Evolutionary conservation across 2,888 invertebrate genomes (phyloP).

Genomic region (Charanyca ferruginea): DNA sequence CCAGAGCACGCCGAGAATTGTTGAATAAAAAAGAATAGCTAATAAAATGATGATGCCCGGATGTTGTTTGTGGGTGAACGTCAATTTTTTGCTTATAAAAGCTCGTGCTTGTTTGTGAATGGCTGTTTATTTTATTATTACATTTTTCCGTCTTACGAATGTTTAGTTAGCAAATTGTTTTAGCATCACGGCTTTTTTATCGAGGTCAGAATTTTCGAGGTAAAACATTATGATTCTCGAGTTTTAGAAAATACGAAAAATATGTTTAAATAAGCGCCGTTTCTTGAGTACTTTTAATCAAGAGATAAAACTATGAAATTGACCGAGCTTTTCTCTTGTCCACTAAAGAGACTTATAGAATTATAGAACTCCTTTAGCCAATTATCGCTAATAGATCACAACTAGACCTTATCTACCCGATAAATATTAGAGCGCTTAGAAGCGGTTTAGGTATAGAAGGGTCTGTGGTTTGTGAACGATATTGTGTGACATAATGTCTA

Average conservation of each 20-base stretch:
- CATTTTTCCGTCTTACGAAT: slow-evolving; percentile 43
- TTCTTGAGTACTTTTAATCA: slow-evolving; percentile 25
- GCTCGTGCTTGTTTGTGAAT: slow-evolving; percentile 48
- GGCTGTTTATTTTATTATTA: slow-evolving; percentile 61
- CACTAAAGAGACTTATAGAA: slow-evolving; percentile 23
- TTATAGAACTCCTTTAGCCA: slow-evolving; percentile 31
- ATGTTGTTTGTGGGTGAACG: slow-evolving; percentile 66
- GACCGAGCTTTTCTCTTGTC: slow-evolving; percentile 27
- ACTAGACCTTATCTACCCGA: slow-evolving; percentile 12
- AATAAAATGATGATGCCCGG: slow-evolving; percentile 69
- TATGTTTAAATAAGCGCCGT: slow-evolving; percentile 11
- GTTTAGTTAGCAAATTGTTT: slow-evolving; percentile 58
- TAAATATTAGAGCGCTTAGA: slow-evolving; percentile 25
- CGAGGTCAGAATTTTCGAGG: slow-evolving; percentile 31
- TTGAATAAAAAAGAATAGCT: slow-evolving; percentile 67
- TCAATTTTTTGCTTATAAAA: slow-evolving; percentile 64
- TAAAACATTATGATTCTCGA: slow-evolving; percentile 36
- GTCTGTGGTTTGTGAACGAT: neutral
- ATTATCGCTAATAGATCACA: slow-evolving; percentile 52
- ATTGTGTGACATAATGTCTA: neutral
- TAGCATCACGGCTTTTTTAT: slow-evolving; percentile 44
- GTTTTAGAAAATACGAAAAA: slow-evolving; percentile 33
- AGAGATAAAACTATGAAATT: slow-evolving; percentile 7
- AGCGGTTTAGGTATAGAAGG: slow-evolving; percentile 11
- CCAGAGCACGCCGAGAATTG: slow-evolving; percentile 63